phyloP scores from a whole-genome alignment of 2,888 invertebrate genomes.

The Mesorhabditis belari region DNA sequence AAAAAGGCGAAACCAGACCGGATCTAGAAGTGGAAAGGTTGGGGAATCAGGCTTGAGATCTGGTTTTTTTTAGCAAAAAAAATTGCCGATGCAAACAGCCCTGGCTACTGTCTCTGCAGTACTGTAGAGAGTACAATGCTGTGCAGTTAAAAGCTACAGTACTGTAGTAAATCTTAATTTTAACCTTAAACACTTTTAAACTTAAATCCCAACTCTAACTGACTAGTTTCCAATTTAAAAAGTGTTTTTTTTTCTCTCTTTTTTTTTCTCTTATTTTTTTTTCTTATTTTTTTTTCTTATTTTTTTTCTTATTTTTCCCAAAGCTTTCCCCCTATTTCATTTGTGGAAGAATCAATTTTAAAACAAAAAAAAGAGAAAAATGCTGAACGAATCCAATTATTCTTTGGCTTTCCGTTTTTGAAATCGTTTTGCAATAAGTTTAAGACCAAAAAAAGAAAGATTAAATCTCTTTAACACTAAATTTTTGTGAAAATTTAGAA shows the following conservation, averaged over 20 bases:
- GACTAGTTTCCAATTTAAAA: constrained; percentile 5
- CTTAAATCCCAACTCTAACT: constrained; percentile 7
- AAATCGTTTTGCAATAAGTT: not conserved
- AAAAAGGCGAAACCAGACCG: no score
- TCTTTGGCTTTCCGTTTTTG: not conserved
- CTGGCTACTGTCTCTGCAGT: no score
- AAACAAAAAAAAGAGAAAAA: not conserved
- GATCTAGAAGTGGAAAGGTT: no score
- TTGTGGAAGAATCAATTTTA: not conserved
- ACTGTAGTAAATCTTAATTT: not conserved
- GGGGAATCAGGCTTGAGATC: no score
- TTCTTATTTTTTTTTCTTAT: not conserved
- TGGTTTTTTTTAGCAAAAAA: no score
- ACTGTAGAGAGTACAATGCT: no score
- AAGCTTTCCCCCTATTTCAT: constrained; percentile 6
- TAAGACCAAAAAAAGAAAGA: no score
- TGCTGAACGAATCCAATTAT: not conserved
- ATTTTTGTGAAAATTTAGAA: no score
- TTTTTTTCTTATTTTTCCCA: constrained; percentile 3
- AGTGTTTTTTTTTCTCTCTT: not conserved
- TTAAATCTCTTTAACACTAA: no score
- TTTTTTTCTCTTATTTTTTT: not conserved
- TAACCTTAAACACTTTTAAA: not conserved
- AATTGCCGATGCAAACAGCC: no score
- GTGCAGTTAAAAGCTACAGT: no score